A percentile compares a stretch with the other conserved stretches of the same genome.
Evolutionary conservation across 2,113 vertebrate species (phyloP).

Genomic region (Callopanchax toddi): DNA sequence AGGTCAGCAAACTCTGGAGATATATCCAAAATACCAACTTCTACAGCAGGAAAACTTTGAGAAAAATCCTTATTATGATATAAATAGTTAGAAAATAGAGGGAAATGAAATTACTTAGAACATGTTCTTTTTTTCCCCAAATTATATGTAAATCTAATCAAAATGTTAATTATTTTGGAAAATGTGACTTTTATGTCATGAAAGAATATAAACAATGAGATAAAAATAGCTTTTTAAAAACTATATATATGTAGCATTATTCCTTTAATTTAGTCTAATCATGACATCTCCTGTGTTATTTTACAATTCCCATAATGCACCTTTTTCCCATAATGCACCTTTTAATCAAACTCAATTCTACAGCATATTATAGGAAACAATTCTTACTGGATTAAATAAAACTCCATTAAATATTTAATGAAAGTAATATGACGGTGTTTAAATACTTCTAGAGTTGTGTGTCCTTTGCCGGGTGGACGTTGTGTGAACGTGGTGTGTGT

Average conservation of each 20-base stretch:
- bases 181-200: not conserved
- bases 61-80: constrained; percentile 20
- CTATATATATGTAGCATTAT: too few relatives aligned
- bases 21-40: constrained; percentile 58
- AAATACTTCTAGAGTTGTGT: not conserved
- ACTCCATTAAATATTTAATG: constrained; percentile 1
- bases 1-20: constrained; percentile 53
- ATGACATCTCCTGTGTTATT: not conserved
- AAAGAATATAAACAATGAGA: too few relatives aligned
- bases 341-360: not conserved
- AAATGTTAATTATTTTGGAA: not conserved
- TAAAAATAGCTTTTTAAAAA: too few relatives aligned
- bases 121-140: not conserved
- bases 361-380: not conserved
- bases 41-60: constrained; percentile 28
- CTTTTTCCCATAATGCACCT: not conserved
- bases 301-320: not conserved
- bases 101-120: constrained; percentile 6
- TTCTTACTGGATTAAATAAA: not conserved
- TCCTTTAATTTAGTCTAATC: too few relatives aligned
- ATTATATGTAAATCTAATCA: not conserved
- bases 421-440: not conserved
- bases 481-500: constrained; percentile 17
- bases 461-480: constrained; percentile 36
- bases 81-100: not conserved